These are phyloP conservation scores for Siphlonurus alternatus DNA, from an alignment of 2,888 invertebrate genomes.

Conservation along the genomic window DNA sequence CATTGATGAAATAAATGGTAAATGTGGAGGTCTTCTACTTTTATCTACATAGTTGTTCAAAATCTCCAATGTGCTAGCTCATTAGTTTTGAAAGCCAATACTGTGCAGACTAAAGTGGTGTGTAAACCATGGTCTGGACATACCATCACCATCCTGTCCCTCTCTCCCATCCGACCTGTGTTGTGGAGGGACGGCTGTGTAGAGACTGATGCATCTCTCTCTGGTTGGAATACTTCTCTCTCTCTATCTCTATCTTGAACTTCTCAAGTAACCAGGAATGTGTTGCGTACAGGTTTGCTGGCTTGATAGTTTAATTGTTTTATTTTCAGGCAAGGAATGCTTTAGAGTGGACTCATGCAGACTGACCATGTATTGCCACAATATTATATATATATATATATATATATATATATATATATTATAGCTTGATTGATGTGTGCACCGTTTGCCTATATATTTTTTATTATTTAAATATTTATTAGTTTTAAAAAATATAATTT, in stretches of 20 bases:
- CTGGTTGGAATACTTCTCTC: too few relatives aligned
- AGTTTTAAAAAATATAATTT: not conserved
- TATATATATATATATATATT: too few relatives aligned
- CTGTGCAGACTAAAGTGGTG: too few relatives aligned
- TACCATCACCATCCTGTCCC: too few relatives aligned
- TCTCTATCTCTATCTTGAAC: not conserved
- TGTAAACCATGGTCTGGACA: too few relatives aligned
- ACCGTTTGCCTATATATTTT: not conserved
- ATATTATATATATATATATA: too few relatives aligned
- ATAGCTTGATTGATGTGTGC: not conserved
- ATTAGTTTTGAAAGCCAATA: too few relatives aligned
- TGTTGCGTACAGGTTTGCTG: not conserved
- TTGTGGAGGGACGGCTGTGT: not conserved
- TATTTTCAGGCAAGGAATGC: not conserved
- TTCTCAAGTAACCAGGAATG: not conserved
- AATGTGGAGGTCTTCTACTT: too few relatives aligned
- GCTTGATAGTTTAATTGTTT: not conserved
- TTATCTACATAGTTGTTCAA: too few relatives aligned
- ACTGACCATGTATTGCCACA: not conserved
- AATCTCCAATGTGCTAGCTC: too few relatives aligned
- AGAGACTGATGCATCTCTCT: too few relatives aligned
- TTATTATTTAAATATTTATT: not conserved
- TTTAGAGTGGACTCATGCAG: not conserved
- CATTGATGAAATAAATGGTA: too few relatives aligned
- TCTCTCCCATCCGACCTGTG: not conserved